phyloP scores from a whole-genome alignment of 2,888 invertebrate species.

The Ectemnius continuus region DNA sequence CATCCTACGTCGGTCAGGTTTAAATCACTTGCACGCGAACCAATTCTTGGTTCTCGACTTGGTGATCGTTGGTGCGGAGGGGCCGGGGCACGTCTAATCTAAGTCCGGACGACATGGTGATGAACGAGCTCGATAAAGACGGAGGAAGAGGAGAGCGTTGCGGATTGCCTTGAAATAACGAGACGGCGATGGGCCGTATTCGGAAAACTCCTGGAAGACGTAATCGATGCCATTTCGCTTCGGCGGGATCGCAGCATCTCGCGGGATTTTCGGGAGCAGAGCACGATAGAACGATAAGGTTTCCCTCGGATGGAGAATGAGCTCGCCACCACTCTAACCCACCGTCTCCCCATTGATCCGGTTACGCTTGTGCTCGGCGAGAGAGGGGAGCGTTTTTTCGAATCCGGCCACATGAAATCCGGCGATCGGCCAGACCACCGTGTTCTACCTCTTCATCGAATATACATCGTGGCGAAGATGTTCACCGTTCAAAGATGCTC shows the following conservation, averaged over 20 bases:
- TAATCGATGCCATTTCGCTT: slow-evolving; percentile 9
- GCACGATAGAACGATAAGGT: slow-evolving; percentile 33
- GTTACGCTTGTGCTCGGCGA: slow-evolving; percentile 33
- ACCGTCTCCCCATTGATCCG: slow-evolving; percentile 48
- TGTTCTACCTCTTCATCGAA: no score
- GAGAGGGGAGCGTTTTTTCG: background rate
- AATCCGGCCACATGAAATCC: slow-evolving; percentile 1
- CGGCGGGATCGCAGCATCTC: background rate
- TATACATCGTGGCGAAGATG: no score
- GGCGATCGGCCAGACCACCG: background rate
- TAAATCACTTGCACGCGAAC: no score
- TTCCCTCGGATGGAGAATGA: slow-evolving; percentile 30
- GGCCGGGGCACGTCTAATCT: background rate
- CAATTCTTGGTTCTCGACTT: background rate
- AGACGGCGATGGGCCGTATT: background rate
- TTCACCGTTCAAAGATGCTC: no score
- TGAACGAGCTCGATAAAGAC: background rate
- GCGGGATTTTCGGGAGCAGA: background rate
- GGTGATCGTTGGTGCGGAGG: background rate
- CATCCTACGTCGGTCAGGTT: background rate
- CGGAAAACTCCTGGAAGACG: background rate
- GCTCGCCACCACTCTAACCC: slow-evolving; percentile 21
- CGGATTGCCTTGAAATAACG: slow-evolving; percentile 4
- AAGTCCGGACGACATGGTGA: background rate
- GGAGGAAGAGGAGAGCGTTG: background rate